Conservation (phyloP, 1,140 invertebrate genomes). For the Drosophila kikkawai region DNA sequence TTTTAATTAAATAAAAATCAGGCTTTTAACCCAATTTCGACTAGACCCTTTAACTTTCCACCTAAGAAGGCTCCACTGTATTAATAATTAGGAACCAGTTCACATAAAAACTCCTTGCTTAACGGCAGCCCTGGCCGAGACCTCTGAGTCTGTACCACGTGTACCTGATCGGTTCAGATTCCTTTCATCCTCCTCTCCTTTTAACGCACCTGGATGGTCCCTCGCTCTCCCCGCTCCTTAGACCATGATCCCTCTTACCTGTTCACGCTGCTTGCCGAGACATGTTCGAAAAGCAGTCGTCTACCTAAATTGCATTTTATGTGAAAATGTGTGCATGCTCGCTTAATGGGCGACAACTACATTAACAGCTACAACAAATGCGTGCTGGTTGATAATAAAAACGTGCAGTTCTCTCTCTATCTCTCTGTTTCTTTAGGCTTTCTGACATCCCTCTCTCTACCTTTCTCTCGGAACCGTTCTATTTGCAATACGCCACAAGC, state of each 20-base stretch:
- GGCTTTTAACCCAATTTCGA: not conserved
- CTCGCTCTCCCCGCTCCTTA: constrained; percentile 1
- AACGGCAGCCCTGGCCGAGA: constrained; percentile 8
- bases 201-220: constrained; percentile 16
- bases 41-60: not conserved
- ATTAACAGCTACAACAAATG: constrained; percentile 48
- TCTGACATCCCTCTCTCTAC: constrained; percentile 20
- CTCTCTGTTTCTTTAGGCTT: not conserved
- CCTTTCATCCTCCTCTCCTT: constrained; percentile 8
- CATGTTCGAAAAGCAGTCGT: constrained; percentile 44
- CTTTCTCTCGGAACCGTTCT: constrained; percentile 41
- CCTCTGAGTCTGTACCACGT: not conserved
- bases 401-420: constrained; percentile 30
- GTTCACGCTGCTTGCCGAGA: constrained; percentile 49
- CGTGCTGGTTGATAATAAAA: constrained; percentile 39
- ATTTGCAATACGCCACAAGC: constrained; percentile 50
- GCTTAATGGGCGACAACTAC: constrained; percentile 31
- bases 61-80: not conserved
- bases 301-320: constrained; percentile 57
- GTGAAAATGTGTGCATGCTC: constrained; percentile 1
- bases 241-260: constrained; percentile 48
- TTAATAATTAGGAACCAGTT: constrained; percentile 3
- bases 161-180: constrained; percentile 28
- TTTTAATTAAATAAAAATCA: not conserved
- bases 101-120: not conserved